Percentiles rank a stretch among this genome's conserved stretches.
Conservation (phyloP, 2,888 invertebrate genomes). For the Xanthostigma xanthostigma region DNA sequence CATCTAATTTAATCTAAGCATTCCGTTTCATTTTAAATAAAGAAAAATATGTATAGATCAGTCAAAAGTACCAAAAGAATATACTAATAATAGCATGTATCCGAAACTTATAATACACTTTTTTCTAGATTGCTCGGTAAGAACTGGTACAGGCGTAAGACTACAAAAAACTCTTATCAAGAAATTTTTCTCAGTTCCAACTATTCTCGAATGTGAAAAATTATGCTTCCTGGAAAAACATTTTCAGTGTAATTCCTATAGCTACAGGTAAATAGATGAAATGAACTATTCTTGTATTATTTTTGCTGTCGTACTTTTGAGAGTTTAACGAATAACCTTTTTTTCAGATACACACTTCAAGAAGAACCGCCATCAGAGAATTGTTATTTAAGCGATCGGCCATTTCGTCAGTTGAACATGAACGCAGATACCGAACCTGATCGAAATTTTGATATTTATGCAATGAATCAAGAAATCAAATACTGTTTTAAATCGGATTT, state of each 20-base stretch:
- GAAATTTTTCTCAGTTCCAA: constrained; percentile 45
- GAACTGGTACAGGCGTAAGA: constrained; percentile 60
- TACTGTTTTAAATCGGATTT: constrained; percentile 26
- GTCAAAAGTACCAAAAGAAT: too few species aligned
- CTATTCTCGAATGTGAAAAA: constrained; percentile 61
- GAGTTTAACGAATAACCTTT: not conserved
- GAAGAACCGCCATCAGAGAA: constrained; percentile 48
- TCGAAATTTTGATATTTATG: constrained; percentile 65
- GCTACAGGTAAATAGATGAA: constrained; percentile 41
- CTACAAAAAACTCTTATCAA: constrained; percentile 51
- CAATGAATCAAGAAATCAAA: constrained; percentile 46
- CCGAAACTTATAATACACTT: constrained; percentile 3
- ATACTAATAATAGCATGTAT: too few species aligned
- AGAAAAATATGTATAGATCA: not conserved
- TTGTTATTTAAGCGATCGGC: constrained; percentile 58
- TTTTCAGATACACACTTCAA: constrained; percentile 30
- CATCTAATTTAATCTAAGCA: too few species aligned
- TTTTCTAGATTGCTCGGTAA: constrained; percentile 54
- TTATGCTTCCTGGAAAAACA: constrained; percentile 55
- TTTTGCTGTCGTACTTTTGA: not conserved
- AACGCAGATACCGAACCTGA: constrained; percentile 59
- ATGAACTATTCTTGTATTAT: not conserved
- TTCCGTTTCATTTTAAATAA: not conserved
- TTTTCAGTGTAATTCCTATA: constrained; percentile 62
- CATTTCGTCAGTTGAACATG: constrained; percentile 52